Conservation (phyloP, 2,888 invertebrate genomes). For the Listrodromus nycthemerus region DNA sequence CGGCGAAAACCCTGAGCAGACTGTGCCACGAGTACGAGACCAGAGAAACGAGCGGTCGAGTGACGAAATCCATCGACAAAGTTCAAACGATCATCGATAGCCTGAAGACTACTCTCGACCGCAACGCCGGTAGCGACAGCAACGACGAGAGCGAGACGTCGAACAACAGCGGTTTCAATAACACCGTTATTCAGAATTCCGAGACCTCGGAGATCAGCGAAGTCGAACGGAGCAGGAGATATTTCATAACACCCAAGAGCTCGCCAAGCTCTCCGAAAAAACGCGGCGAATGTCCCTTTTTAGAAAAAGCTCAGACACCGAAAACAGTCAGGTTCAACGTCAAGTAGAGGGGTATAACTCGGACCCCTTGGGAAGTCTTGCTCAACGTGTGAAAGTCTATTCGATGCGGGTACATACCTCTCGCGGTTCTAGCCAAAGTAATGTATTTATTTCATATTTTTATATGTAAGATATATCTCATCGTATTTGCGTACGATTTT, state of each 20-base stretch:
- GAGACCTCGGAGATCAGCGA: conserved; percentile 49
- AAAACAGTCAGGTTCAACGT: conserved; percentile 80
- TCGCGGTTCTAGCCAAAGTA: conserved; percentile 49
- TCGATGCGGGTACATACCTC: background rate
- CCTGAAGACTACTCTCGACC: conserved; percentile 73
- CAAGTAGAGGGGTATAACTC: conserved; percentile 43
- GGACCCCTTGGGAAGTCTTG: background rate
- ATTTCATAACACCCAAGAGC: conserved; percentile 54
- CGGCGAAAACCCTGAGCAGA: conserved; percentile 77
- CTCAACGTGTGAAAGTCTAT: conserved; percentile 11
- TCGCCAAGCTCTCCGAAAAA: conserved; percentile 73
- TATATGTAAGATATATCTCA: conserved; percentile 14
- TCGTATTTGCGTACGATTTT: conserved; percentile 25
- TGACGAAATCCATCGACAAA: conserved; percentile 75
- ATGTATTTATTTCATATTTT: conserved; percentile 51
- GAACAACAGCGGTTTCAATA: conserved; percentile 65
- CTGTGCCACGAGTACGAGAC: conserved; percentile 76
- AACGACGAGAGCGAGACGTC: conserved; percentile 60
- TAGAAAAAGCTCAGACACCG: conserved; percentile 69
- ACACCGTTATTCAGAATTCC: conserved; percentile 74
- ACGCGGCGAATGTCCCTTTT: conserved; percentile 68
- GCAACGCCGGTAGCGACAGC: conserved; percentile 51
- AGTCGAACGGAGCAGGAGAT: conserved; percentile 54
- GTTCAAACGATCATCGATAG: conserved; percentile 74
- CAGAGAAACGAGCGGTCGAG: conserved; percentile 72